A percentile compares a stretch with the other conserved stretches of the same genome.
Conservation (phyloP, 2,888 invertebrate species). For the Epirrita christyi region DNA sequence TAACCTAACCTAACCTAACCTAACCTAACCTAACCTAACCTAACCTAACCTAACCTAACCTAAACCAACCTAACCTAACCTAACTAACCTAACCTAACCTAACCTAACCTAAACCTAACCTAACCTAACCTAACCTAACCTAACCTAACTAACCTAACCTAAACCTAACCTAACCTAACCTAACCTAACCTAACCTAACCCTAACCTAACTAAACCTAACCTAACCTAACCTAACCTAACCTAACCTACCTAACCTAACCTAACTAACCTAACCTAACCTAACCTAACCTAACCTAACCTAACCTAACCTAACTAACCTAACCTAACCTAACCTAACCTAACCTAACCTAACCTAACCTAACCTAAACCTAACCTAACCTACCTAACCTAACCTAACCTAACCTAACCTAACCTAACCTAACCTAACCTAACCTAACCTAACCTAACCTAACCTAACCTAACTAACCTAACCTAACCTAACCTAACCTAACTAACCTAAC, state of each 20-base stretch:
- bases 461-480: slow-evolving; percentile 27
- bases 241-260: slow-evolving; percentile 10
- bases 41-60: slow-evolving; percentile 20
- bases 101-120: slow-evolving; percentile 3
- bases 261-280: slow-evolving; percentile 21
- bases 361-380: too few relatives aligned
- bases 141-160: slow-evolving; percentile 12
- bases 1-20: slow-evolving; percentile 19
- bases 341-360: slow-evolving; percentile 4
- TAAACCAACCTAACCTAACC: slow-evolving; percentile 19
- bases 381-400: not conserved
- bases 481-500: slow-evolving; percentile 16
- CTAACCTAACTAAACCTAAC: not conserved
- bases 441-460: slow-evolving; percentile 39
- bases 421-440: slow-evolving; percentile 36
- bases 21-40: slow-evolving; percentile 17
- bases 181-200: slow-evolving; percentile 18
- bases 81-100: slow-evolving; percentile 22
- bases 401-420: slow-evolving; percentile 25
- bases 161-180: slow-evolving; percentile 6
- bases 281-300: slow-evolving; percentile 20
- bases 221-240: too few relatives aligned
- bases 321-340: slow-evolving; percentile 20
- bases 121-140: slow-evolving; percentile 22
- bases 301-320: slow-evolving; percentile 20